These are phyloP conservation scores for Stenoptilia bipunctidactyla DNA, from an alignment of 2,888 invertebrate genomes.

Conservation along the genomic window DNA sequence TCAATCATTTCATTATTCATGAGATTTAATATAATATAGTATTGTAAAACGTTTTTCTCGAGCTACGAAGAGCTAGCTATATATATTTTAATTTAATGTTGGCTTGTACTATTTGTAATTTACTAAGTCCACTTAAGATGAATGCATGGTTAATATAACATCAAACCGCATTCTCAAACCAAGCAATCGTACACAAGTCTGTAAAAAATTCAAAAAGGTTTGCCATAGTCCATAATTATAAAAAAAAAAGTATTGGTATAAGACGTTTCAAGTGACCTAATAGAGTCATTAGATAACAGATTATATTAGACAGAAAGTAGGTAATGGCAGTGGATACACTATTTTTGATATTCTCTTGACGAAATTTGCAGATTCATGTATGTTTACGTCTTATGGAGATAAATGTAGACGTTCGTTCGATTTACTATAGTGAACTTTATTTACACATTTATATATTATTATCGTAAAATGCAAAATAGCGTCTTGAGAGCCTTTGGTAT, in stretches of 20 bases:
- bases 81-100: too few relatives aligned
- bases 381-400: slow-evolving; percentile 40
- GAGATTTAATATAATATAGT: too few relatives aligned
- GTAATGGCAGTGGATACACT: slow-evolving; percentile 55
- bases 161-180: too few relatives aligned
- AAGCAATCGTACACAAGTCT: too few relatives aligned
- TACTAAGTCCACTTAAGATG: too few relatives aligned
- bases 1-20: slow-evolving; percentile 4
- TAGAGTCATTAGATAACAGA: slow-evolving; percentile 54
- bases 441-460: slow-evolving; percentile 62
- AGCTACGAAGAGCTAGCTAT: too few relatives aligned
- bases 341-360: slow-evolving; percentile 72
- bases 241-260: slow-evolving; percentile 43
- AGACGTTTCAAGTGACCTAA: slow-evolving; percentile 54
- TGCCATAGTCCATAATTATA: too few relatives aligned
- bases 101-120: too few relatives aligned
- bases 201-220: too few relatives aligned
- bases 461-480: slow-evolving; percentile 58
- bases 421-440: slow-evolving; percentile 63
- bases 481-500: slow-evolving; percentile 53
- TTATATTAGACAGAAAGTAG: slow-evolving; percentile 58
- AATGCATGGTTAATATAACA: too few relatives aligned
- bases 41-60: too few relatives aligned
- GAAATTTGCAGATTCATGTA: slow-evolving; percentile 63
- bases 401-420: slow-evolving; percentile 45